Evolutionary conservation across 2,888 invertebrate genomes (phyloP).

Genomic region (Cepaea hortensis): DNA sequence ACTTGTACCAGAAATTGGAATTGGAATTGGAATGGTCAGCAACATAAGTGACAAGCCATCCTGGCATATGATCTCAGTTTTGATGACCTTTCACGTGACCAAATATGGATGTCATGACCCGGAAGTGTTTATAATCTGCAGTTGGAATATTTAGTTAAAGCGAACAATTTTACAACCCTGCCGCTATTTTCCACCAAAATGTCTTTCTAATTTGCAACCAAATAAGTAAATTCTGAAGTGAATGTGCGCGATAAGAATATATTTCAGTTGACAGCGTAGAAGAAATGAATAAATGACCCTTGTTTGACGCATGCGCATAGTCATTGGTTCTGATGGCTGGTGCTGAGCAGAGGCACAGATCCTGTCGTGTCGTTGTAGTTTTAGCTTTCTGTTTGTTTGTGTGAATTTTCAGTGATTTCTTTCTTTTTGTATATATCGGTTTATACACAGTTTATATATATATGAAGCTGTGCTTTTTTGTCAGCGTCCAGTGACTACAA

Average conservation of each 20-base stretch:
- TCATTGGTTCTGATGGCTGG: conserved; percentile 41
- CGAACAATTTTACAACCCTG: background rate
- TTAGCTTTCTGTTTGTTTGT: conserved; percentile 31
- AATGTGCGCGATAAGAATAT: background rate
- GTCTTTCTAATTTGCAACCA: background rate
- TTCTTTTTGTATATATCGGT: conserved; percentile 32
- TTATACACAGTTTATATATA: conserved; percentile 11
- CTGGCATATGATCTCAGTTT: background rate
- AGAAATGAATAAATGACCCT: conserved; percentile 36
- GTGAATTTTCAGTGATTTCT: background rate
- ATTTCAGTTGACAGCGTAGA: background rate
- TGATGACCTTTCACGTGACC: conserved; percentile 36
- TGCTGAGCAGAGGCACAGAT: conserved; percentile 42
- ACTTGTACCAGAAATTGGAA: too few species aligned
- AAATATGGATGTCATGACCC: conserved; percentile 45
- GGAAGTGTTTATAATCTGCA: conserved; percentile 36
- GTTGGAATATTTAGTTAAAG: conserved; percentile 12
- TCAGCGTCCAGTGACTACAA: background rate
- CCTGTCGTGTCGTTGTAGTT: background rate
- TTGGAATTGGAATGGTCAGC: too few species aligned
- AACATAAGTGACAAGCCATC: background rate
- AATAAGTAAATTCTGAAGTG: background rate
- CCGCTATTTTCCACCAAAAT: background rate
- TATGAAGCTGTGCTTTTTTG: conserved; percentile 28
- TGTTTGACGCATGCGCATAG: conserved; percentile 58